Conservation (phyloP, 2,888 invertebrate species). For the Ectropis crepuscularia region DNA sequence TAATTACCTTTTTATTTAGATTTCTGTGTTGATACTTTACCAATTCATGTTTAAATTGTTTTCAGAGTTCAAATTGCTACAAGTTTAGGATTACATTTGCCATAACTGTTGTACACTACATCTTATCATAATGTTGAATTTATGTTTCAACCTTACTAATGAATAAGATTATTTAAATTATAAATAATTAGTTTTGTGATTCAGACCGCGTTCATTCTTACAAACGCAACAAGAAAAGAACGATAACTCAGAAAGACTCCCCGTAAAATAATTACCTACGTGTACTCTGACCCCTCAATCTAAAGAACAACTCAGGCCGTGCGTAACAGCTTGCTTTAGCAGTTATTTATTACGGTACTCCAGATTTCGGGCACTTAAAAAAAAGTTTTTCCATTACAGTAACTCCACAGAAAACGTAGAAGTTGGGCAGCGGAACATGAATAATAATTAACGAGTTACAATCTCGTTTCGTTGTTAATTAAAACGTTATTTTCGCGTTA, state of each 20-base stretch:
- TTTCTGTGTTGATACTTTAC: no score
- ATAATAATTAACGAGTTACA: slow-evolving; percentile 66
- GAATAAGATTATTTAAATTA: no score
- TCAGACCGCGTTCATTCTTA: slow-evolving; percentile 52
- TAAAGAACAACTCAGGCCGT: slow-evolving; percentile 65
- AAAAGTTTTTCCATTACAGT: slow-evolving; percentile 80
- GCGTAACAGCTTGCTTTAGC: slow-evolving; percentile 82
- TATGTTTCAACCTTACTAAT: no score
- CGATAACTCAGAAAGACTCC: slow-evolving; percentile 57
- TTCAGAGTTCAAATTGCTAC: no score
- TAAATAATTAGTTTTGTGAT: slow-evolving; percentile 22
- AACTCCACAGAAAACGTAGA: slow-evolving; percentile 67
- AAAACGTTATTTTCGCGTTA: slow-evolving; percentile 37
- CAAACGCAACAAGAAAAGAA: slow-evolving; percentile 47
- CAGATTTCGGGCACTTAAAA: slow-evolving; percentile 74
- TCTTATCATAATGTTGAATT: no score
- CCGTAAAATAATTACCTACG: slow-evolving; percentile 78
- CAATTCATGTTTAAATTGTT: no score
- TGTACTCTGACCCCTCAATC: slow-evolving; percentile 72
- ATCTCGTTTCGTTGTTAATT: slow-evolving; percentile 38
- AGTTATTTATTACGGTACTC: slow-evolving; percentile 78
- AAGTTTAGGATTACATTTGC: no score
- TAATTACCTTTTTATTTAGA: no score
- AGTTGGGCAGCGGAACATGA: slow-evolving; percentile 65
- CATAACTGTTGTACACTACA: no score